Evolutionary conservation across 2,888 invertebrate species (phyloP).

Genomic region (Seira musarum): DNA sequence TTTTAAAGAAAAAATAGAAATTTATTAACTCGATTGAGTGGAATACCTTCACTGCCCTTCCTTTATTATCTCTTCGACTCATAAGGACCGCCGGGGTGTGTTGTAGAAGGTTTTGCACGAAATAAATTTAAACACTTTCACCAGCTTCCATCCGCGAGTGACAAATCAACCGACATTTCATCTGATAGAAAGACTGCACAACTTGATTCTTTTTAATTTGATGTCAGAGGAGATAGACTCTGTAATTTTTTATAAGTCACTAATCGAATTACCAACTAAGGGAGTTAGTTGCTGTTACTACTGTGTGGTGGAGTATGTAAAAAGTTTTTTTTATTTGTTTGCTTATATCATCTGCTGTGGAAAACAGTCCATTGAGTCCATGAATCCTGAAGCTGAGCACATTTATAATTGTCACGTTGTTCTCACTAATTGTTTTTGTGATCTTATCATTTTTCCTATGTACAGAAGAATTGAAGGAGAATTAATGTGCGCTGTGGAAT

Average conservation of each 20-base stretch:
- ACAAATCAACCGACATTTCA: too few relatives aligned
- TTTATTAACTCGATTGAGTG: background rate
- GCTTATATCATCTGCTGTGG: too few relatives aligned
- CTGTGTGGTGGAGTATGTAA: background rate
- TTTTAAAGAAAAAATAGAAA: slow-evolving; percentile 16
- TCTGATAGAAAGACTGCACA: too few relatives aligned
- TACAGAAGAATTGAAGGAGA: too few relatives aligned
- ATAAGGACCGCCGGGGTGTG: slow-evolving; percentile 32
- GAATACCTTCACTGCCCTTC: slow-evolving; percentile 53
- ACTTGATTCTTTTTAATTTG: too few relatives aligned
- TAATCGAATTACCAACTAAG: background rate
- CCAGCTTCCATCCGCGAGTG: background rate
- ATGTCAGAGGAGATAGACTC: too few relatives aligned
- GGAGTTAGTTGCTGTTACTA: background rate
- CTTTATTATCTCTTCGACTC: slow-evolving; percentile 53
- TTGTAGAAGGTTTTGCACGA: background rate
- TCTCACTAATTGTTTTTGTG: background rate
- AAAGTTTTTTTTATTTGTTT: background rate
- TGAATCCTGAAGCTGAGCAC: background rate
- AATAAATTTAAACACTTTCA: background rate
- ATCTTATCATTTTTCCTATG: slow-evolving; percentile 2
- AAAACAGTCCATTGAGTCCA: background rate
- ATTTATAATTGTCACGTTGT: slow-evolving; percentile 14
- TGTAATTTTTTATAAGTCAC: background rate
- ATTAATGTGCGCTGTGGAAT: too few relatives aligned